Base-by-base conservation (phyloP, 2,113 vertebrate genomes). In the Paracanthobrama guichenoti region DNA sequence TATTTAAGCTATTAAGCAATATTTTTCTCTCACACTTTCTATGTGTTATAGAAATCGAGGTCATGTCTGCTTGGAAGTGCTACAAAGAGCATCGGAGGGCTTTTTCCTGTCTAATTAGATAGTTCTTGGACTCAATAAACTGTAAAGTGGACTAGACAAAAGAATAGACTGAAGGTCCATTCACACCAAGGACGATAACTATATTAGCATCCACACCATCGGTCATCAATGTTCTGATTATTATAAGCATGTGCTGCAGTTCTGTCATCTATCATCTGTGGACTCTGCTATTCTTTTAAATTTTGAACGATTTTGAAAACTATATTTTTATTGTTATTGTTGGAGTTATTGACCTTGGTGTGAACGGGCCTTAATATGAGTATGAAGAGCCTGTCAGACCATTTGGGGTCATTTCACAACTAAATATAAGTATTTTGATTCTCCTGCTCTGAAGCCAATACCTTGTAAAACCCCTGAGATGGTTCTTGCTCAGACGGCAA, bases 381-480 rank as follows among this genome's bases (percentile, higher is more conserved):
- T n/a, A n/a, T n/a, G n/a, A n/a, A n/a, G 6, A 48, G 42, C 42
- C 22, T 11, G 42, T 28, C n/a, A 18, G 71, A 50, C 44, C 46
- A 50, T 74, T 35, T 57, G 20, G 53, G 28, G 20, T 59, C 53
- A 77, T 77, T 77, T 57, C 28, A 59, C 31, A 77, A 59, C 75
- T 77, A n/a, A 77, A 55, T 31, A 39, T 35, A 75, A 18, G 53
- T 75, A 22, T 57, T 77, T 57, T 59, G 20, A 42, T 59, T n/a
- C 50, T 57, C 48, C 1, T 16, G 26, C 26, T 55, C 48, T 76
- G 10, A 76, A 28, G 9, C 24, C 18, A 53, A 53, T 76, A 57
- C 28, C 10, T 10, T 57, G 50, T n/a, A 39, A 76, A 57, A 57
- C 4, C 50, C 28, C 5, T 31, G 31, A 31, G 35, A 39, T 39